Conservation (phyloP, 2,113 vertebrate species). For the Oxygymnocypris stewartii region DNA sequence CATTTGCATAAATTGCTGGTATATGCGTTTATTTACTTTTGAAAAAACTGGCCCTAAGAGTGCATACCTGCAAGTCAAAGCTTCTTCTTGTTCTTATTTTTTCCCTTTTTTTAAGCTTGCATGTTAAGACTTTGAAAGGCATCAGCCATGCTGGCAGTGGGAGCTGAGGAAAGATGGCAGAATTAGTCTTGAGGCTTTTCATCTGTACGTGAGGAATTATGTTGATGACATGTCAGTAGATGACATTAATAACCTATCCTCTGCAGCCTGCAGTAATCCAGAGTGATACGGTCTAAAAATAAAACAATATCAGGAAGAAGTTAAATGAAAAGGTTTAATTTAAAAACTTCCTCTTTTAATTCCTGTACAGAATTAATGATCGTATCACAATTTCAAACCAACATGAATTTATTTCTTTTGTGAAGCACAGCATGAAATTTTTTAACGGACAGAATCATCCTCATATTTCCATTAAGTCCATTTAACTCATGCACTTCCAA, state of each 20-base stretch:
- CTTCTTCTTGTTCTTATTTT: neutral
- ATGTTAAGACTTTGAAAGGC: conserved; percentile 2
- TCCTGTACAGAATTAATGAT: neutral
- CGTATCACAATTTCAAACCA: neutral
- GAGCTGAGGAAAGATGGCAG: neutral
- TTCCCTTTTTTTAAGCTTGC: neutral
- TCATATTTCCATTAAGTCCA: neutral
- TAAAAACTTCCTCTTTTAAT: neutral
- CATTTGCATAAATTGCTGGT: too few species aligned
- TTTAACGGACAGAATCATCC: neutral
- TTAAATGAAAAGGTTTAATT: neutral
- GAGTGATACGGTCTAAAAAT: conserved; percentile 39
- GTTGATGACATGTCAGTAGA: conserved; percentile 45
- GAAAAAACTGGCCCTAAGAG: too few species aligned
- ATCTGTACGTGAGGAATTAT: conserved; percentile 48
- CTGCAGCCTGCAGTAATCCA: conserved; percentile 35
- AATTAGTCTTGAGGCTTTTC: conserved; percentile 38
- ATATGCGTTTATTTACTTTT: too few species aligned
- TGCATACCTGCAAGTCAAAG: neutral
- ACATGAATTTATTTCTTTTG: neutral
- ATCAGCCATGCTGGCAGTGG: neutral
- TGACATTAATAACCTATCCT: conserved; percentile 50
- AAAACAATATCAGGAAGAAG: neutral
- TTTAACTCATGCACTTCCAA: neutral
- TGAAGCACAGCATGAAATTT: neutral